Evolutionary conservation across 2,888 invertebrate species (phyloP).

Genomic region (Anodontia alba): DNA sequence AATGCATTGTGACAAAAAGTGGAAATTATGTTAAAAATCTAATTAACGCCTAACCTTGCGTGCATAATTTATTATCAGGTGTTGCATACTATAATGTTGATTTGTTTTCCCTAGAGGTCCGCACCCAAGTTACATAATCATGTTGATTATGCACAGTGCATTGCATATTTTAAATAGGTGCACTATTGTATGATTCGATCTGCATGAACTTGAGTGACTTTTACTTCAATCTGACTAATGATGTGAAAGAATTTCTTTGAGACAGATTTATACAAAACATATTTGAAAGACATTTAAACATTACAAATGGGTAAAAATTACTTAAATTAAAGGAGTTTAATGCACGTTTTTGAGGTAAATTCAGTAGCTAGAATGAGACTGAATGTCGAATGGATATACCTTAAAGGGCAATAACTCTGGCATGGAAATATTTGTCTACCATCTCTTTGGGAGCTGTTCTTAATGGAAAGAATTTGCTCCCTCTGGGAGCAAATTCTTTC

Average conservation of each 20-base stretch:
- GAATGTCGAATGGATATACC: too few relatives aligned
- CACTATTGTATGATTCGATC: background rate
- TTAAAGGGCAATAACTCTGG: too few relatives aligned
- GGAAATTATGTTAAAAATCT: background rate
- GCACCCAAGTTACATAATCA: slow-evolving; percentile 1
- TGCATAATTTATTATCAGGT: background rate
- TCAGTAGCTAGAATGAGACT: too few relatives aligned
- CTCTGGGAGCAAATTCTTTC: too few relatives aligned
- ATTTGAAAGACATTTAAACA: background rate
- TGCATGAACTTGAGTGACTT: background rate
- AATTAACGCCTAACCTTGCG: background rate
- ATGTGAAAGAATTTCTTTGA: slow-evolving; percentile 7
- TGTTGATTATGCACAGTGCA: slow-evolving; percentile 1
- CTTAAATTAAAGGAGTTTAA: too few relatives aligned
- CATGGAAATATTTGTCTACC: too few relatives aligned
- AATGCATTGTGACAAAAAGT: background rate
- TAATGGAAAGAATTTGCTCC: too few relatives aligned
- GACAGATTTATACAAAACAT: too few relatives aligned
- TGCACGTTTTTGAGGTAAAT: too few relatives aligned
- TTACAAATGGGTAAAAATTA: too few relatives aligned
- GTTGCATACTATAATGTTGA: background rate
- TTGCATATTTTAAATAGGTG: background rate
- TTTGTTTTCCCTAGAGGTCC: background rate
- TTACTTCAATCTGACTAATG: background rate
- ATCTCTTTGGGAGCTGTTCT: too few relatives aligned